Conservation (phyloP, 23 tunicate species). For the Botrylloides violaceus region DNA sequence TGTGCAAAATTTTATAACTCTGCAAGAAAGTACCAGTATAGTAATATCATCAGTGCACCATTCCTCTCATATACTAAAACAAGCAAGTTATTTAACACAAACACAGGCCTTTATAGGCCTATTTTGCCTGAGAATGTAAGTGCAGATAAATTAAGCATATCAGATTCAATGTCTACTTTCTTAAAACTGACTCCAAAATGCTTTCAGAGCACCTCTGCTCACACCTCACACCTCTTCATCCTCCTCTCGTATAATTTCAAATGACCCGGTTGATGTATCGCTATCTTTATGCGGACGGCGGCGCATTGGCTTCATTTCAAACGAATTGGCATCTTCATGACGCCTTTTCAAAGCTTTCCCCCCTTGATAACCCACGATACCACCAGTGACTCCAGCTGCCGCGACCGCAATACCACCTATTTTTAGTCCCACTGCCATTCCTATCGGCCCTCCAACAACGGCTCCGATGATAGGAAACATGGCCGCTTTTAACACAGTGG, state of each 20-base stretch:
- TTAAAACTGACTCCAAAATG: background rate
- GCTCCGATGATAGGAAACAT: slow-evolving; percentile 86
- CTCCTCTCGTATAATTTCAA: background rate
- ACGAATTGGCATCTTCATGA: slow-evolving; percentile 9
- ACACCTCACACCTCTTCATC: background rate
- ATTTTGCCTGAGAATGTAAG: too few relatives aligned
- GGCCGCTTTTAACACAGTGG: slow-evolving; percentile 54
- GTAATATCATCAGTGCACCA: background rate
- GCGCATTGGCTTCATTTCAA: slow-evolving; percentile 10
- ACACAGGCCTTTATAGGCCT: too few relatives aligned
- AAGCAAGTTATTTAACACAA: too few relatives aligned
- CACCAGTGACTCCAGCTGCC: slow-evolving; percentile 81
- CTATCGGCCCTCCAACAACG: slow-evolving; percentile 75
- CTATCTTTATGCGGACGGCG: background rate
- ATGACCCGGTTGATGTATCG: background rate
- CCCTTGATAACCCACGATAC: slow-evolving; percentile 71
- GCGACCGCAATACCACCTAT: slow-evolving; percentile 61
- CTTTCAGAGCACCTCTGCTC: background rate
- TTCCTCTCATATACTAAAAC: background rate
- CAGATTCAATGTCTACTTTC: too few relatives aligned
- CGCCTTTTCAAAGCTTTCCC: slow-evolving; percentile 11
- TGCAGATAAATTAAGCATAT: too few relatives aligned
- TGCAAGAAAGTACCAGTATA: background rate
- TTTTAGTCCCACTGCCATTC: slow-evolving; percentile 62
- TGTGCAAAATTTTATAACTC: too few relatives aligned